Evolutionary conservation across 2,888 invertebrate genomes (phyloP).

Genomic region (Himalopsyche japonica): DNA sequence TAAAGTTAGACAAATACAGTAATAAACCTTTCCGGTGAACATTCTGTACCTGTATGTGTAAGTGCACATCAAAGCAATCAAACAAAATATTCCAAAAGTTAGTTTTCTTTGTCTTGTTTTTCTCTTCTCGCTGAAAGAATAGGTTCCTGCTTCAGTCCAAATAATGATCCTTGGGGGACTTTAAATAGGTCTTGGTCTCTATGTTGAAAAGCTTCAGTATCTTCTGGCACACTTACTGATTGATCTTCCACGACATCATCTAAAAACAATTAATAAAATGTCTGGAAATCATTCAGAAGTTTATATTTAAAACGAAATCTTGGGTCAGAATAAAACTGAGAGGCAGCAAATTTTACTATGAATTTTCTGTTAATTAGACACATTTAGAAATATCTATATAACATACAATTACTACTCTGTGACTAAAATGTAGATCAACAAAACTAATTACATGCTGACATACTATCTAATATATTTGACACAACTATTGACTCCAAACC

Average conservation of each 20-base stretch:
- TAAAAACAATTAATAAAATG: neutral
- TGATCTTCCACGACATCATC: neutral
- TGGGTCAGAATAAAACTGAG: too few relatives aligned
- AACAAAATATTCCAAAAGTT: neutral
- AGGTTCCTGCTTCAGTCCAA: slow-evolving; percentile 29
- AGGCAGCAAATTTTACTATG: too few relatives aligned
- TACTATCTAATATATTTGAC: neutral
- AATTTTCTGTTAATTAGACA: too few relatives aligned
- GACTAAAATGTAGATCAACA: too few relatives aligned
- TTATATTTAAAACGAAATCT: too few relatives aligned
- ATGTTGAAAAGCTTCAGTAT: neutral
- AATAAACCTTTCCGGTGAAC: too few relatives aligned
- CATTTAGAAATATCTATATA: too few relatives aligned
- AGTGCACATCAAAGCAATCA: too few relatives aligned
- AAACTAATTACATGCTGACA: too few relatives aligned
- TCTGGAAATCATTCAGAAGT: neutral
- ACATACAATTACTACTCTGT: too few relatives aligned
- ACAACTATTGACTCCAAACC: neutral
- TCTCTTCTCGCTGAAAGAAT: slow-evolving; percentile 15
- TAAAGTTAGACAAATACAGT: too few relatives aligned
- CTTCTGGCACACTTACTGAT: slow-evolving; percentile 7
- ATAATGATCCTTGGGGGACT: slow-evolving; percentile 32
- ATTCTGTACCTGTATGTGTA: too few relatives aligned
- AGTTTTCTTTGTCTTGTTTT: slow-evolving; percentile 12
- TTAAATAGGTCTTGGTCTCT: slow-evolving; percentile 22